Evolutionary conservation across 2,888 invertebrate genomes (phyloP), one percentile per base, ranked within the genome.

Genomic region (Pandemis corylana): DNA sequence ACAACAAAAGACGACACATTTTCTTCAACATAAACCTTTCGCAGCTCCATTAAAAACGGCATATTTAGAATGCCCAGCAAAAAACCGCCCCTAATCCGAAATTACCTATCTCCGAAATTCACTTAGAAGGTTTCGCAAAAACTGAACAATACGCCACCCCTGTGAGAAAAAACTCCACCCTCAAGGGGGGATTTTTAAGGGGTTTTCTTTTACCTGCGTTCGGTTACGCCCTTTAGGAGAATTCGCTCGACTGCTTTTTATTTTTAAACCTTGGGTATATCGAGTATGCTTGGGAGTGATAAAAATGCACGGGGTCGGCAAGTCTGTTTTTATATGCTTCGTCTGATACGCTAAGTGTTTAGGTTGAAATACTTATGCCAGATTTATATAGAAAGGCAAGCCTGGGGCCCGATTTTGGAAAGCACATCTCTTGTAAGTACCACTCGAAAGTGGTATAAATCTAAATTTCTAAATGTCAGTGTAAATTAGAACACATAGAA

Each of bases 171-270:
- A 77, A 64, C 64, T 76, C 71, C 77, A 77, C 84, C 82, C 78
- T 78, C 82, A 80, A 79, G 82, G 84, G 89, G 85, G 85, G 87
- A 91, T 92, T 93, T 93, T 92, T 92, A 90, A 89, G 90, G 88
- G 89, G 86, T 88, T 90, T 90, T 93, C 92, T 92, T 91, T 89
- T 90, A 91, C 92, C 90, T 90, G 87, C 81, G 15, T 13, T 9
- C 46, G 65, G 65, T 15, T 49, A 68, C 28, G 53, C 66, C 75
- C 67, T 69, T 61, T 49, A 41, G 59, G 71, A 75, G 75, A 59
- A 49, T 49, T 44, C 75, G 75, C 71, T 75, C 9, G 41, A 49
- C 4, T 71, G 75, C 44, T 64, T 75, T 75, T 75, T 67, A 75
- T 71, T 75, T 75, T 75, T 63, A 71, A 64, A n/a, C 67, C 20